Conservation (phyloP, 2,113 vertebrate species). For the Pseudopodoces humilis region DNA sequence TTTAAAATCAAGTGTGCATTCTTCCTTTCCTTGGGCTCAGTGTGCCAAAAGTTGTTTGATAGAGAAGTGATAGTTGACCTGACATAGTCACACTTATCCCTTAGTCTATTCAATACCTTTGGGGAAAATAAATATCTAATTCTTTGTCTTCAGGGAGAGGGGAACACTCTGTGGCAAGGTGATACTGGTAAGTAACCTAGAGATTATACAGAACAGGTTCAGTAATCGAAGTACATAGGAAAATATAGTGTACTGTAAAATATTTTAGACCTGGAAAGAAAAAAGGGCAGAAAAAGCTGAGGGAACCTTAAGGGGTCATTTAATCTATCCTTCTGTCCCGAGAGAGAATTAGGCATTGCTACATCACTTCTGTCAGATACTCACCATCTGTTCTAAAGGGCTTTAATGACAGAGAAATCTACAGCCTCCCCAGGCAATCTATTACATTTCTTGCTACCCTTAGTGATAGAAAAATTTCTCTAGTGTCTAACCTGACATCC, state of each 20-base stretch:
- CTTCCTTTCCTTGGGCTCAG: not conserved
- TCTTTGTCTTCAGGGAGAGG: not conserved
- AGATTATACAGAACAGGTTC: not conserved
- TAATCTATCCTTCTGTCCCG: not conserved
- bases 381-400: not conserved
- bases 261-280: not conserved
- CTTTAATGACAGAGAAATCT: constrained; percentile 15
- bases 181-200: not conserved
- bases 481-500: not conserved
- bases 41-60: not conserved
- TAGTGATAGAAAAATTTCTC: not conserved
- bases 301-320: not conserved
- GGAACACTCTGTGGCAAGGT: not conserved
- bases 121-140: not conserved
- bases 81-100: not conserved
- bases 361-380: not conserved
- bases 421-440: not conserved
- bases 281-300: not conserved
- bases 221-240: not conserved
- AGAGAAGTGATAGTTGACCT: not conserved
- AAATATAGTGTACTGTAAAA: not conserved
- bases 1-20: not conserved
- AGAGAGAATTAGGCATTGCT: not conserved
- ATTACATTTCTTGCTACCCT: not conserved
- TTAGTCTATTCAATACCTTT: not conserved